These are phyloP conservation scores for Lithobates sylvaticus DNA, from an alignment of 2,797 vertebrate species.

Conservation along the genomic window DNA sequence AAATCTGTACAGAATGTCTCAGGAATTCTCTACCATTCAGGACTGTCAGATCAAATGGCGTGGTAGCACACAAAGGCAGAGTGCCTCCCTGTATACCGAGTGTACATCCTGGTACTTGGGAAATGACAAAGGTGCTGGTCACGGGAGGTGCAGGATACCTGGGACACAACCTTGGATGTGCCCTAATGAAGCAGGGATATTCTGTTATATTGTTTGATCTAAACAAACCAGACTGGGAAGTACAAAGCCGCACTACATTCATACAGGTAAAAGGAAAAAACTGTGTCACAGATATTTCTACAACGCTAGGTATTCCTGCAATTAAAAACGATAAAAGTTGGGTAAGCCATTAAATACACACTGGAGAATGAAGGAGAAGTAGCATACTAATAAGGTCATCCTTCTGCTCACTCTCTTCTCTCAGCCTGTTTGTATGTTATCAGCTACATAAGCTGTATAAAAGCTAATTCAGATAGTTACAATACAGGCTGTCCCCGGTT, in stretches of 20 bases:
- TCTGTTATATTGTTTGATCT: slow-evolving; percentile 87
- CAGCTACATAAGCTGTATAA: no score
- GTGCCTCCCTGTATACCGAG: slow-evolving; percentile 64
- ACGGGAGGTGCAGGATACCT: slow-evolving; percentile 93
- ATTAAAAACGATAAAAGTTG: no score
- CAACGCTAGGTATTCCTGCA: no score
- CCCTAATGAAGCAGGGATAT: slow-evolving; percentile 79
- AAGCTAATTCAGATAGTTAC: no score
- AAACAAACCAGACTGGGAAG: slow-evolving; percentile 78
- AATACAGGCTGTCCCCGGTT: no score
- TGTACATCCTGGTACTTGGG: slow-evolving; percentile 52
- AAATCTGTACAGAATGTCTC: slow-evolving; percentile 37
- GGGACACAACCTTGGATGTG: slow-evolving; percentile 86
- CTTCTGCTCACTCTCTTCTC: no score
- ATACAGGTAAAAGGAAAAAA: slow-evolving; percentile 78
- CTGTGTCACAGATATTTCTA: neutral
- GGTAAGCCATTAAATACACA: no score
- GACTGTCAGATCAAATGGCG: slow-evolving; percentile 64
- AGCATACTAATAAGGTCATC: no score
- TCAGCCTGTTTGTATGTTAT: no score
- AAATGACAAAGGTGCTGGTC: slow-evolving; percentile 79
- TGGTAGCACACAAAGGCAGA: slow-evolving; percentile 63
- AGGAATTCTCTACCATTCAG: slow-evolving; percentile 22
- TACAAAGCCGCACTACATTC: slow-evolving; percentile 80
- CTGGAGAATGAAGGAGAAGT: no score